Base-by-base conservation (phyloP, 2,888 invertebrate species). In the Cantharis nigra region DNA sequence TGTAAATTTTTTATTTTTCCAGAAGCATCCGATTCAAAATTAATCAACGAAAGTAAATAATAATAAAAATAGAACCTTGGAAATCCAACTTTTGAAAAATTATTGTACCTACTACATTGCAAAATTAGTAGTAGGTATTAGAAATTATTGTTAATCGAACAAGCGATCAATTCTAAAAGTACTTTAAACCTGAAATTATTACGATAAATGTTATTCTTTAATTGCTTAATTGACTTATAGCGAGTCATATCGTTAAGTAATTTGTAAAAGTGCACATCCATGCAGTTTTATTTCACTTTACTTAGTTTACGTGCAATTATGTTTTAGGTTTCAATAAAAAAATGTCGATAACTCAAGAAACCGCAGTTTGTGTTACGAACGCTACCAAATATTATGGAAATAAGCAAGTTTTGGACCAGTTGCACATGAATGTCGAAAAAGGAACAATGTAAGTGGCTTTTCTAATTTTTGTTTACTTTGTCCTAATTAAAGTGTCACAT, bases 351-450 rank as follows among this genome's bases (percentile, higher is more conserved):
- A 49, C 49, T 49, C n/a, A 1, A n/a, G 49, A 23, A 72, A 85
- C 91, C 75, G 95, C 95, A 23, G 93, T 95, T 74, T 90, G 92
- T 82, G 92, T 95, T 28, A 91, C 91, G 83, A 90, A 92, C 82
- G 94, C 94, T 30, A 91, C 88, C 87, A 95, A 95, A 88, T 90
- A 89, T 84, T 95, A 94, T 87, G 93, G 92, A 71, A 88, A 90
- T 65, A 90, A 88, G 83, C 91, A 91, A 84, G 89, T 95, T 72
- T 90, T 96, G 49, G 91, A 92, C 81, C 90, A 93, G 80, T 88
- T 95, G 79, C 92, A 93, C 85, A 93, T 96, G 94, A 92, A 91
- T 18, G 95, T 96, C 4, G 92, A 93, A 74, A 91, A 90, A 82
- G 95, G 95, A 67, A 92, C 92, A 78, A 95, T 96, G 96, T 96